Evolutionary conservation across 2,888 invertebrate species (phyloP), one percentile per base, ranked within the genome.

Genomic region (Folsomia manolachei): DNA sequence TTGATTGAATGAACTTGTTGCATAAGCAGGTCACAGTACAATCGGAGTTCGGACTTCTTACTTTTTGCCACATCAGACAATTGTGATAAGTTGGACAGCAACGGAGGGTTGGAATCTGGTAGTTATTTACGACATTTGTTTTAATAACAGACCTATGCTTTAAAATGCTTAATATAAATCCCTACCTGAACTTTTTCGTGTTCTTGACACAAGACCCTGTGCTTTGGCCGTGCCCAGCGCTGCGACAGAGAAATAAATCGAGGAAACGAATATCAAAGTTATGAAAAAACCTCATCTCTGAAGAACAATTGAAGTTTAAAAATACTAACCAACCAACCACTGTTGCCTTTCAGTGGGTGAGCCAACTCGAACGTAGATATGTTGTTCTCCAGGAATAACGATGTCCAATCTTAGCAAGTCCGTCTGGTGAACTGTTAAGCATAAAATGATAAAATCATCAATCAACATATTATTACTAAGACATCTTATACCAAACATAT

Each of bases 1-100:
- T 90, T 90, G 0, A 91, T 87, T 71, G 88, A 88, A 85, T 92
- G 91, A 1, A 91, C 91, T 85, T 92, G 92, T 83, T 93, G 92
- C 91, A 92, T 91, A 81, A 93, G 85, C 56, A 92, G 86, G 84
- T 93, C 92, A 86, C 92, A 92, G 83, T 92, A 92, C 27, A 92
- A 85, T 76, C 91, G 85, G 77, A 93, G 84, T 83, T 93, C 92
- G 9, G 91, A 90, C 82, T 91, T 90, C 83, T 92, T 92, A 66
- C 89, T 87, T 82, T 88, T 88, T 76, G 92, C 84, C 24, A 82
- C 81, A 51, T 88, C 86, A 81, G 76, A 70, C 51, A 18, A 11
- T 18, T 51, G 51, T 18, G 18, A 51, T 51, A 18, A 11, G 18
- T 18, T 18, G 51, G 51, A n/a, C n/a, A n/a, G n/a, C n/a, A n/a